These are phyloP conservation scores for Endotricha flammealis DNA, from an alignment of 2,888 invertebrate species.

Conservation along the genomic window DNA sequence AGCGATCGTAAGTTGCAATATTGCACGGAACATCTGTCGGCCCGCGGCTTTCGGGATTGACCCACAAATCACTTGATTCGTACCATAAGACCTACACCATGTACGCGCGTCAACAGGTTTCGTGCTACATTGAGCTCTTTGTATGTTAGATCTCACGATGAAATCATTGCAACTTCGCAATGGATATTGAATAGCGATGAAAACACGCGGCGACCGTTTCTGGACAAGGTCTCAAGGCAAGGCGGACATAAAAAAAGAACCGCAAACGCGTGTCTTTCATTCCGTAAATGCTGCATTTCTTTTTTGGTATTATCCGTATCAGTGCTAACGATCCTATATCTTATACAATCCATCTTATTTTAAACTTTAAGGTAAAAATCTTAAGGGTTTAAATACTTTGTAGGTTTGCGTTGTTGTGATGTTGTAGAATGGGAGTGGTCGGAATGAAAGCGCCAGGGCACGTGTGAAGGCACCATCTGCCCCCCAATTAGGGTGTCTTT, in stretches of 20 bases:
- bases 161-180: slow-evolving; percentile 10
- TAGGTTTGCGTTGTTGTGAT: slow-evolving; percentile 9
- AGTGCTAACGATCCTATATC: slow-evolving; percentile 7
- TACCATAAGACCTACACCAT: no score
- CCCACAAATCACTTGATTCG: slow-evolving; percentile 19
- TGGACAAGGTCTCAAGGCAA: neutral
- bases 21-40: slow-evolving; percentile 6
- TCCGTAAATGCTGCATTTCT: neutral
- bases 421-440: neutral
- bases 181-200: no score
- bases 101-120: no score
- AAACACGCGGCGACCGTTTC: no score
- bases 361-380: neutral
- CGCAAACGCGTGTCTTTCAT: neutral
- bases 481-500: slow-evolving; percentile 7
- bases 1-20: neutral
- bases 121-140: no score
- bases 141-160: no score
- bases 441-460: slow-evolving; percentile 2
- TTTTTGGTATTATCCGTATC: slow-evolving; percentile 7
- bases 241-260: neutral
- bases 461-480: slow-evolving; percentile 7
- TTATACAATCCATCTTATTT: neutral
- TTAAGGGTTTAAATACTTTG: slow-evolving; percentile 7
- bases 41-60: slow-evolving; percentile 14